Evolutionary conservation across 2,113 vertebrate species (phyloP), one percentile per base, ranked within the genome.

Genomic region (Lagopus muta): DNA sequence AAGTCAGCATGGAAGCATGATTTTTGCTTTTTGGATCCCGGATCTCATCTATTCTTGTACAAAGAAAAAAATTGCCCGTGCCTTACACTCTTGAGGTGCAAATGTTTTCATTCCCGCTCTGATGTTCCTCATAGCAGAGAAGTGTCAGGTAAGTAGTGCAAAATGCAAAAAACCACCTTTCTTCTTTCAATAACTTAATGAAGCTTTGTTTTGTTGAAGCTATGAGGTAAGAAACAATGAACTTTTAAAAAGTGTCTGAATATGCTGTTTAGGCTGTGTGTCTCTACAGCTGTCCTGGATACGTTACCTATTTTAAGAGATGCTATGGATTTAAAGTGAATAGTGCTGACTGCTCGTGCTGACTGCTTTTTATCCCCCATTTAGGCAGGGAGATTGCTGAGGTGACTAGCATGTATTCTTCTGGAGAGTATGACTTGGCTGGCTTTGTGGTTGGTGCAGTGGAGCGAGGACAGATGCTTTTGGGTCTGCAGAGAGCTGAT

Each of bases 371-470:
- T 93, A 8, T 78, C 70, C 36, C 40, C 12, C 11, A 11, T 28
- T 18, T 65, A 99, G 99, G 98, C 4, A 98, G 96, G 3, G 98
- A 98, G 84, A 98, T 98, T 1, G 97, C 98, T 5, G 98, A 98
- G 61, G 97, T 96, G 97, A 97, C 97, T 0, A 97, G 98, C 5
- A 87, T 98, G 24, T 93, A 78, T 57, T 82, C 95, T 19, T 27
- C 95, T 0, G 98, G 98, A 9, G 98, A 95, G 89, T 98, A 98
- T 32, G 97, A 97, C 76, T 96, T 99, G 80, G 98, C 98, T 0
- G 99, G 99, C 36, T 99, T 99, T 97, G 98, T 92, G 3, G 98
- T 99, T 8, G 98, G 99, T 1, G 98, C 98, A 0, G 97, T 97
- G 90, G 98, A 99, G 93, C 96, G 98, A 4, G 97, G 95, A 3